Conservation (phyloP, 2,113 vertebrate species). For the Psophia crepitans region DNA sequence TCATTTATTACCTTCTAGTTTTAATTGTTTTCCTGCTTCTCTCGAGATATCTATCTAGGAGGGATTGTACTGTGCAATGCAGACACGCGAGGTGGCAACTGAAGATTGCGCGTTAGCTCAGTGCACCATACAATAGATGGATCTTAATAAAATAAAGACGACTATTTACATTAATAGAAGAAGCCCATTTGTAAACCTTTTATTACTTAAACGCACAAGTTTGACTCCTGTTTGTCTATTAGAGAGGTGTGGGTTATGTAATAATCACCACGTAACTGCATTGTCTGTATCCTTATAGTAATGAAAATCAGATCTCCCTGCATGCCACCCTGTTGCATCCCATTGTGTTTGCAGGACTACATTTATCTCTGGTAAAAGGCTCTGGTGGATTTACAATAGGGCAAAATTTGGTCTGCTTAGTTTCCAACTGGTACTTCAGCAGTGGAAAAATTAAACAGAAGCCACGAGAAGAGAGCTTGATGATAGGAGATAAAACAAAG, state of each 20-base stretch:
- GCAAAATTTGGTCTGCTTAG: neutral
- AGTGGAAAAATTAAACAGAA: neutral
- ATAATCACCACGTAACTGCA: neutral
- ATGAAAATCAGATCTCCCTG: neutral
- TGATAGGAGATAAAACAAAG: slow-evolving; percentile 4
- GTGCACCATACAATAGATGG: neutral
- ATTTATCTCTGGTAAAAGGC: slow-evolving; percentile 2
- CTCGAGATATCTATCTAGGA: slow-evolving; percentile 75
- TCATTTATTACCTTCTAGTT: slow-evolving; percentile 83
- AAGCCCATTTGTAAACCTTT: slow-evolving; percentile 26
- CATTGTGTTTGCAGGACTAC: neutral
- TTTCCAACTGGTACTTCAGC: neutral
- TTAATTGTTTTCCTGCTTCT: slow-evolving; percentile 82
- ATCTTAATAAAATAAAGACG: slow-evolving; percentile 30
- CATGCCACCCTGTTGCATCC: neutral
- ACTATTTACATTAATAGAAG: slow-evolving; percentile 28
- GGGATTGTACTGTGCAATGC: slow-evolving; percentile 44
- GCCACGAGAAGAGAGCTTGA: neutral
- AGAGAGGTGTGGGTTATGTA: neutral
- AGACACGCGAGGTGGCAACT: slow-evolving; percentile 42
- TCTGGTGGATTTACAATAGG: neutral
- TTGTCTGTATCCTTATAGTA: neutral
- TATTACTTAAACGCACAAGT: slow-evolving; percentile 13
- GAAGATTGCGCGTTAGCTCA: slow-evolving; percentile 15
- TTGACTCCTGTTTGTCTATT: slow-evolving; percentile 29